Evolutionary conservation across 2,113 vertebrate genomes (phyloP).

Genomic region (Menura novaehollandiae): DNA sequence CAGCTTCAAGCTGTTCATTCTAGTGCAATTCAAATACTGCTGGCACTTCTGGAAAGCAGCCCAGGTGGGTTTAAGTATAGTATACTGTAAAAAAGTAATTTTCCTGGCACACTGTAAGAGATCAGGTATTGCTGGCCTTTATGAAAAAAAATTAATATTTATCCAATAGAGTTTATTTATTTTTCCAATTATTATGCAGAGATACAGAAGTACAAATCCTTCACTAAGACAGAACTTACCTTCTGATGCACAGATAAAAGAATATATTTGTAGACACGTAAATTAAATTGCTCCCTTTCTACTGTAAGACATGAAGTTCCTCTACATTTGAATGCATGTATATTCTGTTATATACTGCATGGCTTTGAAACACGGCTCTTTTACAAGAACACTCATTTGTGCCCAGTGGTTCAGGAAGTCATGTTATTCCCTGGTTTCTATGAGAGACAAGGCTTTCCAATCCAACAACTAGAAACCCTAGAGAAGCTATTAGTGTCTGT

Average conservation of each 20-base stretch:
- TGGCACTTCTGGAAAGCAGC: slow-evolving; percentile 1
- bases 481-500: neutral
- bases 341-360: neutral
- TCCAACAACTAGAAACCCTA: neutral
- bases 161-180: neutral
- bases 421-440: neutral
- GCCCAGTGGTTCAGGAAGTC: neutral
- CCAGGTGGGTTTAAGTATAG: neutral
- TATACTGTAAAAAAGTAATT: neutral
- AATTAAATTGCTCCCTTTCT: neutral
- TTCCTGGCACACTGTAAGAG: neutral
- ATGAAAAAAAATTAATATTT: neutral
- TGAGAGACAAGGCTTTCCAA: neutral
- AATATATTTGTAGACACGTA: neutral
- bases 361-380: neutral
- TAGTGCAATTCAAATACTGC: neutral
- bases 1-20: slow-evolving; percentile 33
- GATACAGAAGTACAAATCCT: neutral
- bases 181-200: neutral
- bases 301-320: neutral
- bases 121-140: neutral
- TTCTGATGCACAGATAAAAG: neutral
- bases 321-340: neutral
- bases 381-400: neutral
- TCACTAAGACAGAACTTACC: neutral